These are phyloP conservation scores for Nemoura dubitans DNA, from an alignment of 2,888 invertebrate species.

Conservation along the genomic window DNA sequence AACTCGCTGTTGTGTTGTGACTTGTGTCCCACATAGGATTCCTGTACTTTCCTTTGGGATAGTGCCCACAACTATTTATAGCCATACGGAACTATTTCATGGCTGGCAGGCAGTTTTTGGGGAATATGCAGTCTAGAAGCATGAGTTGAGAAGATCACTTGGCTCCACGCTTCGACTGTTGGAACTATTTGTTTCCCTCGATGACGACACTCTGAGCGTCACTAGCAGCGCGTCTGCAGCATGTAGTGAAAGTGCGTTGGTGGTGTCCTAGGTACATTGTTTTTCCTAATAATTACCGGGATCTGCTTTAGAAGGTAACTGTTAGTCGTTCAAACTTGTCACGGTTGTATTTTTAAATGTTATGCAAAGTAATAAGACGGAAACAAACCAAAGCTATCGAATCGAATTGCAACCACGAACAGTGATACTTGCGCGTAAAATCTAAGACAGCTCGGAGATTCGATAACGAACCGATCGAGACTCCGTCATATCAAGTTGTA, in stretches of 20 bases:
- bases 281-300: neutral
- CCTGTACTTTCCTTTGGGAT: neutral
- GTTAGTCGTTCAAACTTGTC: neutral
- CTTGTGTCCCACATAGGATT: neutral
- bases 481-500: too few species aligned
- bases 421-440: too few species aligned
- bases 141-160: neutral
- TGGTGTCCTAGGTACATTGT: neutral
- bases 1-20: neutral
- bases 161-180: neutral
- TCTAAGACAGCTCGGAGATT: too few species aligned
- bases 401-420: neutral
- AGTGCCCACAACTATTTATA: constrained; percentile 4
- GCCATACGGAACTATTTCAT: neutral
- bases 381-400: neutral
- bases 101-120: neutral
- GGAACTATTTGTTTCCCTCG: neutral
- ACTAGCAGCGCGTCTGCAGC: neutral
- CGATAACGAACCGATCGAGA: too few species aligned
- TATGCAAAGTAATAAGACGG: neutral
- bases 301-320: neutral
- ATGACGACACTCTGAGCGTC: neutral
- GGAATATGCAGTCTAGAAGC: neutral
- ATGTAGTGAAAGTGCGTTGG: neutral
- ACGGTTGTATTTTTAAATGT: neutral